Percentiles rank a stretch among this genome's conserved stretches.
These are phyloP conservation scores for Celastrina argiolus DNA, from an alignment of 2,888 invertebrate genomes.

Conservation along the genomic window DNA sequence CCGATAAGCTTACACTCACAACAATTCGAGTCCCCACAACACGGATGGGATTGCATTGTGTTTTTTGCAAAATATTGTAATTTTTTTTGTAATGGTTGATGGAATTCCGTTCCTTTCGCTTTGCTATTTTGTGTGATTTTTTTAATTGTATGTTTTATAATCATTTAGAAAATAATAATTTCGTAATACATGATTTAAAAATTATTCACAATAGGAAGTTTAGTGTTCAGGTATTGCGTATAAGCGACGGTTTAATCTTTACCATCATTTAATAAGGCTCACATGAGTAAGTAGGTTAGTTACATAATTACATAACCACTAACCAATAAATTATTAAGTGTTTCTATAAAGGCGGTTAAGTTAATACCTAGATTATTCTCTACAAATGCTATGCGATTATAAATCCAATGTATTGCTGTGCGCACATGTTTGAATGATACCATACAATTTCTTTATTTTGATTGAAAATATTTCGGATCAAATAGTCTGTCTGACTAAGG, in stretches of 20 bases:
- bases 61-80: background rate
- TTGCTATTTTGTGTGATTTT: background rate
- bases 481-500: too few species aligned
- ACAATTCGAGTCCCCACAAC: slow-evolving; percentile 31
- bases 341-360: background rate
- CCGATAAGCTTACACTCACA: slow-evolving; percentile 31
- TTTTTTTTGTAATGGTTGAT: background rate
- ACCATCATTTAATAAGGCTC: slow-evolving; percentile 22
- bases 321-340: slow-evolving; percentile 3
- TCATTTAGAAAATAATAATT: background rate
- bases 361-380: background rate
- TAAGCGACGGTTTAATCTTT: slow-evolving; percentile 11
- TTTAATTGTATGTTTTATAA: background rate
- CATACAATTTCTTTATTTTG: too few species aligned
- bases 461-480: too few species aligned
- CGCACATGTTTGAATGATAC: background rate
- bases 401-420: background rate
- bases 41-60: slow-evolving; percentile 25
- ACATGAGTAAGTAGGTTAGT: slow-evolving; percentile 19
- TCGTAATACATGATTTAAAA: background rate
- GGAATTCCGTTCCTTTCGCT: background rate
- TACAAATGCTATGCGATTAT: slow-evolving; percentile 3
- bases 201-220: background rate
- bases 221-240: background rate
- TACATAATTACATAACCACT: slow-evolving; percentile 18